Base-by-base conservation (phyloP, 2,113 vertebrate species). In the Vombatus ursinus region DNA sequence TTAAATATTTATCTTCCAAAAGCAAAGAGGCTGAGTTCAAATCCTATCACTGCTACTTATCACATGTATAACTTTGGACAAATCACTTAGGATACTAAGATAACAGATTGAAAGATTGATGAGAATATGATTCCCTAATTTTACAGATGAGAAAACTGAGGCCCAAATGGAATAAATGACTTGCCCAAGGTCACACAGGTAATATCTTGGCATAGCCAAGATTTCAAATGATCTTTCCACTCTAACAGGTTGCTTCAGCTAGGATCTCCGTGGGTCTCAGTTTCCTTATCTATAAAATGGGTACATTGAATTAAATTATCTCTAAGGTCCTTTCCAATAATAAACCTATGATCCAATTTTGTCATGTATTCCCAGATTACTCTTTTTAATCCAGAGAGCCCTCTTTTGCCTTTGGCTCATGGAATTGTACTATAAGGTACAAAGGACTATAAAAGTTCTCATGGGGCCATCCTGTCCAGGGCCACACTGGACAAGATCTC, bases 321-420 rank as follows among this genome's bases (percentile, higher is more conserved):
- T 95, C 31, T n/a, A 77, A 77, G 61, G 49, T 53, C 44, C 93
- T 16, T 84, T 89, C 7, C 37, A 57, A 0, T 31, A 48, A 28
- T 50, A 89, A 37, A 95, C 24, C 23, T 5, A 47, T 52, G 54
- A 89, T 94, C 25, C 53, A 61, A 50, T 61, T 84, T 77, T 77
- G 61, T 24, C 11, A 19, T n/a, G 23, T 31, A 52, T 14, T 19
- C 12, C 16, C 49, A 77, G 37, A 50, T 77, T 96, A 47, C 54
- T 94, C 26, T 53, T 95, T 94, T 92, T 50, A 48, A 61, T 19
- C n/a, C 92, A 94, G 25, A 49, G 50, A 93, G 54, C 77, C 92
- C 28, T 50, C 84, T 94, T 90, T 96, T 94, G 52, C 28, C 47
- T 90, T 95, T 93, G 90, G 68, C 26, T 91, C 61, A 91, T 25